Evolutionary conservation across 2,888 invertebrate species (phyloP).

Genomic region (Agriopis aurantiaria): DNA sequence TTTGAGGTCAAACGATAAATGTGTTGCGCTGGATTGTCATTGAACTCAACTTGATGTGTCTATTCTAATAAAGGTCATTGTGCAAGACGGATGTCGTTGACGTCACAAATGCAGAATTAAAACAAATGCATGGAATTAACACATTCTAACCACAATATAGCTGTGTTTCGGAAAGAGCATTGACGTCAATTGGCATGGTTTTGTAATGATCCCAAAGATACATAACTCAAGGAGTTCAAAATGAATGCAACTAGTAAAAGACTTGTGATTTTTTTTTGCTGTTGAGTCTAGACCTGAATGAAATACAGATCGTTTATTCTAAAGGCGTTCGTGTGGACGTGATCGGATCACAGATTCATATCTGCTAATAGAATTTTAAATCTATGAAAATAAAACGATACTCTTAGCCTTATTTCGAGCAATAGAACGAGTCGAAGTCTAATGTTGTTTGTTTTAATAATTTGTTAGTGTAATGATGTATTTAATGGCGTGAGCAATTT

Average conservation of each 20-base stretch:
- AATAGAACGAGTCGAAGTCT: neutral
- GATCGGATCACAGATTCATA: constrained; percentile 1
- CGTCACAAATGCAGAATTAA: neutral
- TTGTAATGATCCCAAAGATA: neutral
- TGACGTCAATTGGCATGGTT: neutral
- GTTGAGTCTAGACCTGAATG: neutral
- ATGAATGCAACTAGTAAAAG: neutral
- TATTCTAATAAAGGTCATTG: no score
- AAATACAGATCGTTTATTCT: constrained; percentile 7
- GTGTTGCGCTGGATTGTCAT: no score
- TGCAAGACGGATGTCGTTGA: neutral
- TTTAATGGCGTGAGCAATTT: no score
- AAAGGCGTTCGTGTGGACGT: constrained; percentile 5
- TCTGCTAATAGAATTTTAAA: neutral
- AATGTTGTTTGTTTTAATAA: neutral
- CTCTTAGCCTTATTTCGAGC: neutral
- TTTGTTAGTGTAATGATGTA: neutral
- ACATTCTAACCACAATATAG: neutral
- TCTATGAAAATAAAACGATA: neutral
- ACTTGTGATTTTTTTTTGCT: neutral
- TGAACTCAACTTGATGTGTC: no score
- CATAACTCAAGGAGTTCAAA: neutral
- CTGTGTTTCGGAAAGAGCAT: neutral
- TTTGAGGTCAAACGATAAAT: no score
- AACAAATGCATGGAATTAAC: neutral